Evolutionary conservation across 2,888 invertebrate species (phyloP).

Genomic region (Ormyrus thymus): DNA sequence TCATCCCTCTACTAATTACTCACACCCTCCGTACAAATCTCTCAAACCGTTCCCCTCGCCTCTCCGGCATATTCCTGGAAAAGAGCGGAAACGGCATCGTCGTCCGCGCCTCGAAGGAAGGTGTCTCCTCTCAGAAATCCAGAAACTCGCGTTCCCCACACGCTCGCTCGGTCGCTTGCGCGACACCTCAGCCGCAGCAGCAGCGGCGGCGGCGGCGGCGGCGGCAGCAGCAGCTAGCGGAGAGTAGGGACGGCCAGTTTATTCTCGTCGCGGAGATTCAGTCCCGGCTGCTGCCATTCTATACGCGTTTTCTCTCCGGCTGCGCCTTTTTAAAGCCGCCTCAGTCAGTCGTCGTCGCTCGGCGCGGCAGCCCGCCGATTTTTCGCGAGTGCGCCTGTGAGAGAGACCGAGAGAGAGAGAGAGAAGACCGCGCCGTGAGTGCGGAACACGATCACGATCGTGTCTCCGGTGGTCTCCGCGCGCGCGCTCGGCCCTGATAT

Average conservation of each 20-base stretch:
- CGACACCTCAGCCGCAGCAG: background rate
- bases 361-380: background rate
- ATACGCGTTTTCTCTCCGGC: conserved; percentile 21
- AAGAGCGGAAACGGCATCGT: conserved; percentile 27
- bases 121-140: conserved; percentile 13
- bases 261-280: conserved; percentile 48
- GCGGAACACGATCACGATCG: background rate
- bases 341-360: conserved; percentile 20
- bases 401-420: background rate
- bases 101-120: conserved; percentile 11
- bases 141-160: conserved; percentile 19
- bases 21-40: too few species aligned
- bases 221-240: background rate
- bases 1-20: too few species aligned
- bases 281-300: conserved; percentile 18
- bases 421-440: background rate
- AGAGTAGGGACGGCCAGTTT: conserved; percentile 35
- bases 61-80: conserved; percentile 30
- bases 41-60: background rate
- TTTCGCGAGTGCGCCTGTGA: background rate
- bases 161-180: background rate
- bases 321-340: too few species aligned
- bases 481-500: background rate
- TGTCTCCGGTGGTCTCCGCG: background rate
- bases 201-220: background rate